Conservation (phyloP, 1,140 invertebrate genomes). For the Pararge aegeria region DNA sequence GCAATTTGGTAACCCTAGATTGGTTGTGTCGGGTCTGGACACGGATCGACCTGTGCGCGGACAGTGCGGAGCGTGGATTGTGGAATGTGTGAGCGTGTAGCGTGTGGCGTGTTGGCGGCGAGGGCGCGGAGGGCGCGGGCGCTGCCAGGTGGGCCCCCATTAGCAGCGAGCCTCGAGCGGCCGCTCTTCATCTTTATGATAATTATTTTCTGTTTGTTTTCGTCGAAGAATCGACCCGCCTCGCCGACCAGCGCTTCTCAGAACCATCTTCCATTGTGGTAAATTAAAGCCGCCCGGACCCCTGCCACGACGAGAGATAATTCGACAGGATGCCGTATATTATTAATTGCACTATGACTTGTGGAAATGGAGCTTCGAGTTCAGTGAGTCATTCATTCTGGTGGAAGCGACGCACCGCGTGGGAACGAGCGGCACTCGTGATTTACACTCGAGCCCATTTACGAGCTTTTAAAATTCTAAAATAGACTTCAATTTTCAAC, state of each 20-base stretch:
- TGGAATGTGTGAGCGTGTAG: conserved; percentile 50
- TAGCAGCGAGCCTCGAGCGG: conserved; percentile 72
- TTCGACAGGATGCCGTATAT: conserved; percentile 79
- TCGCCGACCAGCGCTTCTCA: conserved; percentile 72
- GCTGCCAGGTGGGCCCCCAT: conserved; percentile 75
- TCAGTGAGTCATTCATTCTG: conserved; percentile 78
- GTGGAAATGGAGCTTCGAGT: conserved; percentile 74
- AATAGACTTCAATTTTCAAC: conserved; percentile 30
- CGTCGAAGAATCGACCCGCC: conserved; percentile 76
- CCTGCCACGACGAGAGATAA: conserved; percentile 78
- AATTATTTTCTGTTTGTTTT: conserved; percentile 80
- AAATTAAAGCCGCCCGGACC: conserved; percentile 78
- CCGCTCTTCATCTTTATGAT: conserved; percentile 79
- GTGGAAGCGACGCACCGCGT: conserved; percentile 55
- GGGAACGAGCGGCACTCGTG: conserved; percentile 58
- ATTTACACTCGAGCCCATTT: conserved; percentile 56
- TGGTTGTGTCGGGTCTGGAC: neutral
- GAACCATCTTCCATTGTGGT: conserved; percentile 78
- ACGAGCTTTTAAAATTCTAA: conserved; percentile 53
- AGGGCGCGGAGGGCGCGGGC: conserved; percentile 32
- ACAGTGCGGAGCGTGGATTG: conserved; percentile 18
- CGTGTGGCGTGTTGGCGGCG: conserved; percentile 20
- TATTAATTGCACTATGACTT: conserved; percentile 80
- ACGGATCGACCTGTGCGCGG: no score
- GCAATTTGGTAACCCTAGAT: neutral